These are phyloP conservation scores for Ptilorrhoa leucosticta DNA, from an alignment of 2,113 vertebrate genomes.

Conservation along the genomic window DNA sequence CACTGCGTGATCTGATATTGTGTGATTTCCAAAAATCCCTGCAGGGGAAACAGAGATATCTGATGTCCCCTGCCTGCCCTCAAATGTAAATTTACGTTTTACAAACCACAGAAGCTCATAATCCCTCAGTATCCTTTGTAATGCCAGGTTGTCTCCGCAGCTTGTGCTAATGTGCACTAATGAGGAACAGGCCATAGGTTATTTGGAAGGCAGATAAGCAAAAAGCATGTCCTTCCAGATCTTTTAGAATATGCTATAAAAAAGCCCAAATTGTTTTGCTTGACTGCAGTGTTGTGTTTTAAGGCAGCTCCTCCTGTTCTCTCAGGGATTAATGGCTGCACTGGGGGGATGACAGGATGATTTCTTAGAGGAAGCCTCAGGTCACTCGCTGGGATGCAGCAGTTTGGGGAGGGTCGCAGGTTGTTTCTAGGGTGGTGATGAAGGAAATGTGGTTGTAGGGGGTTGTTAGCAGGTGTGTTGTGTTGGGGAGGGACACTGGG, in stretches of 20 bases:
- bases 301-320: not conserved
- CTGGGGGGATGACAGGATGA: not conserved
- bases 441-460: not conserved
- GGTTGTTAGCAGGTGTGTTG: not conserved
- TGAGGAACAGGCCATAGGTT: not conserved
- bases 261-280: not conserved
- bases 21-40: constrained; percentile 25
- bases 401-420: not conserved
- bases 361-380: not conserved
- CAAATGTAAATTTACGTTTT: constrained; percentile 36
- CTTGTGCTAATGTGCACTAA: constrained; percentile 10
- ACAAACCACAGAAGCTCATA: not conserved
- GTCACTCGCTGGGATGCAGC: not conserved
- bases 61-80: constrained; percentile 14
- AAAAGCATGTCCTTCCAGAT: not conserved
- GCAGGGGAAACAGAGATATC: constrained; percentile 12
- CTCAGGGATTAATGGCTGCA: not conserved
- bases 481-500: not conserved
- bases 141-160: constrained; percentile 5
- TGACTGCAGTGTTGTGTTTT: not conserved
- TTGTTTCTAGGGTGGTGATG: not conserved
- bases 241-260: not conserved
- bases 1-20: not conserved
- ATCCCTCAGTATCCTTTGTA: constrained; percentile 1
- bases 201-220: constrained; percentile 30